Evolutionary conservation across 2,797 vertebrate species (phyloP).

Genomic region (Pseudocheirus occidentalis): DNA sequence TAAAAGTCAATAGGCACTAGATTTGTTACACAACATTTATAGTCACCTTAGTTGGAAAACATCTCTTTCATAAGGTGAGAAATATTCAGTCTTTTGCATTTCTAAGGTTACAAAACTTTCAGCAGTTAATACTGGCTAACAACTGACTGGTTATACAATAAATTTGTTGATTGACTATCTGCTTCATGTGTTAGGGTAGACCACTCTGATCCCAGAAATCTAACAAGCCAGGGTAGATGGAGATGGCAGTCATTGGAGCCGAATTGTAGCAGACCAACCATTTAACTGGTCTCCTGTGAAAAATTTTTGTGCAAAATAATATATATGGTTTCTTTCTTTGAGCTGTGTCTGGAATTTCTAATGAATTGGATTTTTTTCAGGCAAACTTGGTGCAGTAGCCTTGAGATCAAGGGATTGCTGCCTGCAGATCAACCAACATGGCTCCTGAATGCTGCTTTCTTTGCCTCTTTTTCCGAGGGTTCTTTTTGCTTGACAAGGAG

Average conservation of each 20-base stretch:
- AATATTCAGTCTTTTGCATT: background rate
- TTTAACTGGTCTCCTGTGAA: background rate
- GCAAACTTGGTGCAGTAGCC: conserved; percentile 4
- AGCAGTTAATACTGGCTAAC: background rate
- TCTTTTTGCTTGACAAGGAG: background rate
- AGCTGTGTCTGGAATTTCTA: background rate
- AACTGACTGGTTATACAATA: background rate
- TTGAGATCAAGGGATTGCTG: background rate
- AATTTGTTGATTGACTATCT: conserved; percentile 68
- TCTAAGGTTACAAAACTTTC: background rate
- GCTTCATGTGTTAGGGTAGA: conserved; percentile 23
- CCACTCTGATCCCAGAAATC: conserved; percentile 67
- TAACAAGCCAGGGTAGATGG: conserved; percentile 65
- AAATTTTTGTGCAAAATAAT: background rate
- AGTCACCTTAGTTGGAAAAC: background rate
- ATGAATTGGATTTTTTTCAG: conserved; percentile 45
- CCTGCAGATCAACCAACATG: fast-evolving
- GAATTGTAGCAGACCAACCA: conserved; percentile 60
- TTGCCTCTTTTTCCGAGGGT: fast-evolving
- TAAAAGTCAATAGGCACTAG: background rate
- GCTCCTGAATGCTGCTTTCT: background rate
- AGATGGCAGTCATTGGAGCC: background rate
- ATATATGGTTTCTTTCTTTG: conserved; percentile 51
- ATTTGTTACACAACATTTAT: background rate
- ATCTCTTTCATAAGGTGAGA: background rate